Conservation (phyloP, 37 sponge, comb jelly and placozoan species). For the Bolinopsis microptera region DNA sequence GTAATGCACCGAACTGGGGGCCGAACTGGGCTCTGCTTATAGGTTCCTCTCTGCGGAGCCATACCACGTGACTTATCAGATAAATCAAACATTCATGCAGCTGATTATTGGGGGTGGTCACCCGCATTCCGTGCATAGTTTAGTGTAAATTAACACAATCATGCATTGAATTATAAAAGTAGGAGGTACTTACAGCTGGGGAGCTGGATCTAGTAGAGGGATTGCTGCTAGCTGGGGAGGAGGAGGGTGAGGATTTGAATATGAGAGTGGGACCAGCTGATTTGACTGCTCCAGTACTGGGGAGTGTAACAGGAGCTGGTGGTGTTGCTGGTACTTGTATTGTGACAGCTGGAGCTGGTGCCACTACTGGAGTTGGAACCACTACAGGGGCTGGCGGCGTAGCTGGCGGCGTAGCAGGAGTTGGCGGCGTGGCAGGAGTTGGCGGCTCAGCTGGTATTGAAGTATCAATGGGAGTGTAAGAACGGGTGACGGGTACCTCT, state of each 20-base stretch:
- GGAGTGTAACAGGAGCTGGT: neutral
- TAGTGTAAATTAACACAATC: neutral
- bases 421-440: neutral
- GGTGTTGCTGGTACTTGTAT: neutral
- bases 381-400: neutral
- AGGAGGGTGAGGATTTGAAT: neutral
- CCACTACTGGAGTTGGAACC: neutral
- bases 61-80: neutral
- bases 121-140: neutral
- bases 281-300: neutral
- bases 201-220: neutral
- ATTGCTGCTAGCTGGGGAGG: neutral
- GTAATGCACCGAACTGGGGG: constrained; percentile 51
- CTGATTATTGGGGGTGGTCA: neutral
- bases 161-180: too few relatives aligned
- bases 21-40: constrained; percentile 17
- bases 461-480: neutral
- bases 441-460: neutral
- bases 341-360: neutral
- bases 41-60: neutral
- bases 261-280: neutral
- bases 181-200: neutral
- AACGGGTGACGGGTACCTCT: neutral
- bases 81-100: neutral
- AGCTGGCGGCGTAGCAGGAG: neutral